Base-by-base conservation (phyloP, 2,797 vertebrate genomes). In the Acanthurus lineatus region DNA sequence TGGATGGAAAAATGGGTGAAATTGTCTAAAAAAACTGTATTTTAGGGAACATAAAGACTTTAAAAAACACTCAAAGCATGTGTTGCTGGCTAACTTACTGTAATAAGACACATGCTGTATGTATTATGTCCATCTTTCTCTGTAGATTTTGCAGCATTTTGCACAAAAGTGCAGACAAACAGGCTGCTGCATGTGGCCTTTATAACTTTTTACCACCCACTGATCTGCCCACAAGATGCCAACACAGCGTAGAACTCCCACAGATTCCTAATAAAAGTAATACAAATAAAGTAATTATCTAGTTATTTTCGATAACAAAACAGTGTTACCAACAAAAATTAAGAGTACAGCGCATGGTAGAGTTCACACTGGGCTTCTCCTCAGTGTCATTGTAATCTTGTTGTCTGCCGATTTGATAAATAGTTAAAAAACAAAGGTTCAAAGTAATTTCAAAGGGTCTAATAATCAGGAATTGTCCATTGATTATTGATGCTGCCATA, bases 201-300 rank as follows among this genome's bases (percentile, higher is more conserved):
- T 54, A 53, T 4, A 5, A 52, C 53, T 28, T 45, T 60, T 6
- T 6, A 22, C 76, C 54, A 28, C 62, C 56, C n/a, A 60, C 68
- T 42, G 40, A 9, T 42, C 40, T 42, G 40, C 40, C 40, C 64
- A 62, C 63, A 20, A 15, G 28, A 40, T 40, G 17, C 44, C 16
- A 4, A 17, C 5, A 17, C 25, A 15, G 7, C 16, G 15, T 11
- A 19, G 2, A 44, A 10, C 35, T 40, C 40, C 7, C n/a, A 53
- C 10, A 32, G 16, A 42, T 1, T 20, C 28, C 28, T 32, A 4
- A 32, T 32, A 32, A 32, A 32, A 32, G 28, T 32, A 5, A 25
- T 32, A 32, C 0, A 32, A 32, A 32, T 32, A 32, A 32, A 32
- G 28, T 32, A 3, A 32, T 32, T 42, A 10, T 42, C 2, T 11